Conservation (phyloP, 2,113 vertebrate species). For the Platycercus adscitus region DNA sequence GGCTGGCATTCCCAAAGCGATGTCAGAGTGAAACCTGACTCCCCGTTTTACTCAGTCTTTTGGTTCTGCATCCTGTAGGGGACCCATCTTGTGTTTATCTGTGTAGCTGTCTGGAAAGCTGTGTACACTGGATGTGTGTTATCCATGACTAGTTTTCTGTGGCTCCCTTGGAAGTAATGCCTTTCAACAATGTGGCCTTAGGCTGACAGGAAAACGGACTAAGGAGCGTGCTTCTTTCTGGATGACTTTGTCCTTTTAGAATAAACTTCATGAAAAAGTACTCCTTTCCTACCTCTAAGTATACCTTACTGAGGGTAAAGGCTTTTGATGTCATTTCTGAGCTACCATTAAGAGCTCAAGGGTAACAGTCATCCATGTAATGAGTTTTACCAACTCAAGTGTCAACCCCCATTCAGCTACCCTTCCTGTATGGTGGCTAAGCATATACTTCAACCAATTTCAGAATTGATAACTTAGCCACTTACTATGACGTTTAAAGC, state of each 20-base stretch:
- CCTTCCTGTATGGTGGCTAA: background rate
- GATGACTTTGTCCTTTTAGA: background rate
- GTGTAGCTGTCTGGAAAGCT: background rate
- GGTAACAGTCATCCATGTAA: background rate
- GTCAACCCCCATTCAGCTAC: background rate
- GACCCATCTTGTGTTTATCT: background rate
- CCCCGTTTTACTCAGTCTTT: background rate
- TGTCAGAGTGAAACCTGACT: background rate
- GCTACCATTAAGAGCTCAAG: background rate
- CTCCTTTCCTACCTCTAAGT: background rate
- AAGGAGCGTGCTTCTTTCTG: background rate
- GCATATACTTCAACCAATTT: background rate
- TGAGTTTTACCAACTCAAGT: background rate
- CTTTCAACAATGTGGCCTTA: background rate
- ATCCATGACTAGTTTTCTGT: background rate
- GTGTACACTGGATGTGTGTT: background rate
- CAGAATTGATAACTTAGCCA: background rate
- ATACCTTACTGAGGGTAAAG: background rate
- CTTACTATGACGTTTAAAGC: background rate
- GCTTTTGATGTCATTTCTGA: background rate
- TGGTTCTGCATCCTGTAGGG: background rate
- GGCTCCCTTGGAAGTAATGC: background rate
- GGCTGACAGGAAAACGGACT: background rate
- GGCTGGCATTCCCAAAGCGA: background rate
- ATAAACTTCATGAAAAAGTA: background rate